These are phyloP conservation scores for Amiota communis DNA, from an alignment of 2,888 invertebrate species.

Conservation along the genomic window DNA sequence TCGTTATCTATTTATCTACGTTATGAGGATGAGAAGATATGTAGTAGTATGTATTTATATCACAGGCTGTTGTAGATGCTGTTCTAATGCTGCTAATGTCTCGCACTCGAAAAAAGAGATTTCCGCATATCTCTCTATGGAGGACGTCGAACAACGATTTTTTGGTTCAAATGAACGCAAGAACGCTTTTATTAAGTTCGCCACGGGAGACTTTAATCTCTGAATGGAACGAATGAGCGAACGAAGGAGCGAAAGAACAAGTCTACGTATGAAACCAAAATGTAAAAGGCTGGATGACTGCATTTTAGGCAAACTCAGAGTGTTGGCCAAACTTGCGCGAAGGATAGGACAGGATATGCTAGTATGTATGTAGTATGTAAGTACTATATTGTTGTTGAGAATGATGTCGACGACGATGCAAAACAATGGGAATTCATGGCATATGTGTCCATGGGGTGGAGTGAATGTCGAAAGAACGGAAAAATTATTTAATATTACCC, in stretches of 20 bases:
- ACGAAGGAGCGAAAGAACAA: too few relatives aligned
- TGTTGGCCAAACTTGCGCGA: too few relatives aligned
- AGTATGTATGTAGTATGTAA: too few relatives aligned
- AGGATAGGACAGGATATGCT: too few relatives aligned
- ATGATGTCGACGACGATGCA: neutral
- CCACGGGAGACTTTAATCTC: conserved; percentile 73
- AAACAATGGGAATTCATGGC: conserved; percentile 56
- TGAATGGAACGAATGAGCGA: neutral
- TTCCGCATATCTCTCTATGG: conserved; percentile 27
- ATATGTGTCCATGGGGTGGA: conserved; percentile 54
- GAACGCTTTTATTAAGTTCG: conserved; percentile 71
- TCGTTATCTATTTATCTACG: conserved; percentile 38
- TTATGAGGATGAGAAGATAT: neutral
- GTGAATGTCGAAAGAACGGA: conserved; percentile 42
- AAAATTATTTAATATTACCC: conserved; percentile 64
- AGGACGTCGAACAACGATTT: neutral
- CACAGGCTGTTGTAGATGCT: conserved; percentile 46
- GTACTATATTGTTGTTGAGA: neutral
- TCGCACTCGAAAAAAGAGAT: conserved; percentile 61
- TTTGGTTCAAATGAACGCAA: neutral
- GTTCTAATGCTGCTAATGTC: conserved; percentile 64
- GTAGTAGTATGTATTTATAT: conserved; percentile 38
- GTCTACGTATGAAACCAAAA: too few relatives aligned
- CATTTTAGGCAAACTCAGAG: too few relatives aligned
- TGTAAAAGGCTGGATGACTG: too few relatives aligned